phyloP scores from a whole-genome alignment of 2,797 vertebrate genomes.

The Poecilia picta region DNA sequence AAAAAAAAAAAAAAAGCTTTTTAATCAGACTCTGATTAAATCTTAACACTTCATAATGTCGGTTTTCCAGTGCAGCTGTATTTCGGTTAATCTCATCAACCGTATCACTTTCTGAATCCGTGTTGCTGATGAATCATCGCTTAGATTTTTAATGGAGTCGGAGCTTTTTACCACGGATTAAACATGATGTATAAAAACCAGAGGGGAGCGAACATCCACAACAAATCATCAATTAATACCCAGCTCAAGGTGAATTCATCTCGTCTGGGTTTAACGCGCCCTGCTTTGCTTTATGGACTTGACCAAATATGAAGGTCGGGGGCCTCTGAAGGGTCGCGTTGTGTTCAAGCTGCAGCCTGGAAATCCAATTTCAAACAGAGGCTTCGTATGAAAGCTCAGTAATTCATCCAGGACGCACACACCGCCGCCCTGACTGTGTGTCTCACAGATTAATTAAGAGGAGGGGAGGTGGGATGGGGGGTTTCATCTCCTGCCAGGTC shows the following conservation, averaged over 20 bases:
- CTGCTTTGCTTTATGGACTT: slow-evolving; percentile 37
- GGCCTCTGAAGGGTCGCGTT: slow-evolving; percentile 38
- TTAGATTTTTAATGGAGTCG: slow-evolving; percentile 36
- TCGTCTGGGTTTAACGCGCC: slow-evolving; percentile 44
- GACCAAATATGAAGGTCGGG: slow-evolving; percentile 52
- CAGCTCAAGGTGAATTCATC: slow-evolving; percentile 52
- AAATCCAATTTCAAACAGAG: slow-evolving; percentile 65
- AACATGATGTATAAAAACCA: slow-evolving; percentile 40
- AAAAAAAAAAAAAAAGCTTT: neutral
- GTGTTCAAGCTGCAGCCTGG: slow-evolving; percentile 47
- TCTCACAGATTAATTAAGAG: slow-evolving; percentile 71
- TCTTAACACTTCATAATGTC: slow-evolving; percentile 10
- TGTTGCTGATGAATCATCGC: neutral
- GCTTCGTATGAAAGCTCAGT: slow-evolving; percentile 54
- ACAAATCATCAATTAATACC: slow-evolving; percentile 56
- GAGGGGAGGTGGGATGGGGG: slow-evolving; percentile 5
- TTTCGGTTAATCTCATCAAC: neutral
- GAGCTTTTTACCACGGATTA: slow-evolving; percentile 34
- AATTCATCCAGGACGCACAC: slow-evolving; percentile 40
- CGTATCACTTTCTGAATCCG: slow-evolving; percentile 12
- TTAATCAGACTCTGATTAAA: slow-evolving; percentile 23
- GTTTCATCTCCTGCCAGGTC: slow-evolving; percentile 63
- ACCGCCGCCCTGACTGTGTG: slow-evolving; percentile 43
- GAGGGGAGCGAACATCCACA: slow-evolving; percentile 32
- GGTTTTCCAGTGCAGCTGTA: neutral